Percentiles rank a stretch among this genome's conserved stretches.
Conservation (phyloP, 2,888 invertebrate species). For the Nebria salina region DNA sequence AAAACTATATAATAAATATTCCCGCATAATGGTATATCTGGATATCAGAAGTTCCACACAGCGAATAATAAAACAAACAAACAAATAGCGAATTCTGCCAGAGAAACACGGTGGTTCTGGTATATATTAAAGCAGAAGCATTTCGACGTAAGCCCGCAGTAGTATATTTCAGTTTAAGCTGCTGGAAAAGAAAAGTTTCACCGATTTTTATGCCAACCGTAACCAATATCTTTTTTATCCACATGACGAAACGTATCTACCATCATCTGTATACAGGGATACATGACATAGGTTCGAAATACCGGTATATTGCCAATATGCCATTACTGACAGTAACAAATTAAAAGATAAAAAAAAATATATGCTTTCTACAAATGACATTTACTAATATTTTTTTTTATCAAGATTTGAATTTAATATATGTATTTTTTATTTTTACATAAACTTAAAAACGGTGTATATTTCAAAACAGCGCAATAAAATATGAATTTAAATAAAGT, state of each 20-base stretch:
- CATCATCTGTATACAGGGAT: constrained; percentile 5
- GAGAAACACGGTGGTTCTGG: constrained; percentile 4
- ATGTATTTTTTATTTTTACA: no score
- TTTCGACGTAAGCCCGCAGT: constrained; percentile 22
- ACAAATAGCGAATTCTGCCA: constrained; percentile 15
- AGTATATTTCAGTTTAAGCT: constrained; percentile 38
- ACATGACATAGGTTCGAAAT: neutral
- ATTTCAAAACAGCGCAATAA: no score
- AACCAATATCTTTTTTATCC: constrained; percentile 45
- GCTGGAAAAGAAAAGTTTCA: constrained; percentile 23
- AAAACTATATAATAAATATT: neutral
- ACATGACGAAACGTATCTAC: constrained; percentile 21
- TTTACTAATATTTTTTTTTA: no score
- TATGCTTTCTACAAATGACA: no score
- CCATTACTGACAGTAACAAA: no score
- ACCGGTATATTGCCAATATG: neutral
- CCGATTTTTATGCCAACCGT: constrained; percentile 36
- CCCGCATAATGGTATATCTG: neutral
- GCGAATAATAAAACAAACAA: constrained; percentile 40
- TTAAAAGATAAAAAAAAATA: no score
- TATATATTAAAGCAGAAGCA: constrained; percentile 32
- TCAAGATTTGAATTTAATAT: no score
- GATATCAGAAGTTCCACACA: constrained; percentile 23
- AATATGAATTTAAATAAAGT: no score
- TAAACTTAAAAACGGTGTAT: no score